Percentiles rank a stretch among this genome's conserved stretches.
Evolutionary conservation across 1,140 invertebrate genomes (phyloP).

Genomic region (Ceratitis capitata): DNA sequence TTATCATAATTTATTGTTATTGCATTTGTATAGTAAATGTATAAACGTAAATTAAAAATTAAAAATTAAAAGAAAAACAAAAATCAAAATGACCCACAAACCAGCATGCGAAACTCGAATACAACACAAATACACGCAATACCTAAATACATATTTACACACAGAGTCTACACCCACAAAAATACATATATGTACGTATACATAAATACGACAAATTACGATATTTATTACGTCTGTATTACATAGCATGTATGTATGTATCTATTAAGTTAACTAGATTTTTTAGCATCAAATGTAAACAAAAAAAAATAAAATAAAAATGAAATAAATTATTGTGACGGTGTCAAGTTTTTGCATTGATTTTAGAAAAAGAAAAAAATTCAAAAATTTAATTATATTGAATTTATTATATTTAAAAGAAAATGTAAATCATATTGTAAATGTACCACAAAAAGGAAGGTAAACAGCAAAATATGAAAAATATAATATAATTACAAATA

Average conservation of each 20-base stretch:
- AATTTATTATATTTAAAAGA: neutral
- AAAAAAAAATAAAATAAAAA: too few species aligned
- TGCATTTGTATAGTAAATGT: neutral
- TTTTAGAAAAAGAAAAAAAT: neutral
- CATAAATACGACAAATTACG: neutral
- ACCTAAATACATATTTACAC: neutral
- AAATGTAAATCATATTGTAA: constrained; percentile 17
- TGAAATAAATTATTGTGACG: neutral
- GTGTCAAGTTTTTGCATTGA: constrained; percentile 3
- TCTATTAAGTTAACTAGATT: constrained; percentile 5
- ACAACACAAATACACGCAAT: neutral
- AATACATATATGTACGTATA: neutral
- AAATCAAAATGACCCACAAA: neutral
- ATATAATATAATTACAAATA: neutral
- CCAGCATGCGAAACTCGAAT: neutral
- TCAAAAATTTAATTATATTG: constrained; percentile 13
- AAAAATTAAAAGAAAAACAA: neutral
- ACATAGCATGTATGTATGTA: too few species aligned
- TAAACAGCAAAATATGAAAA: too few species aligned
- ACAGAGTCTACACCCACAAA: neutral
- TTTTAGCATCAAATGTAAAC: constrained; percentile 15
- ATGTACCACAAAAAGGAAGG: neutral
- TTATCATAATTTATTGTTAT: neutral
- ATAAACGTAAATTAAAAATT: neutral
- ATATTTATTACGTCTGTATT: too few species aligned